Evolutionary conservation across 1,140 invertebrate species (phyloP).

Genomic region (Pseudomyrmex dendroicus): DNA sequence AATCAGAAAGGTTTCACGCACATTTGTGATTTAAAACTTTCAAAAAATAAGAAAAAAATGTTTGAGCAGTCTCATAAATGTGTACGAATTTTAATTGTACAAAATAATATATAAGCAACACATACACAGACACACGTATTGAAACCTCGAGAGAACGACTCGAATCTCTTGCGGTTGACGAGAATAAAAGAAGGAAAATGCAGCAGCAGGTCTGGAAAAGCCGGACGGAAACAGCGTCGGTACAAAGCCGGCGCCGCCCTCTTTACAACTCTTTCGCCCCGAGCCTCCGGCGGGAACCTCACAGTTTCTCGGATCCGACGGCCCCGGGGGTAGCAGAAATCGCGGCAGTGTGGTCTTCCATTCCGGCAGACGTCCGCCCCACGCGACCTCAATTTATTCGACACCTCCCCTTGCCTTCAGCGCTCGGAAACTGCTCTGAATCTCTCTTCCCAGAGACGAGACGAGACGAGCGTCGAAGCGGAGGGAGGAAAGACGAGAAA

Average conservation of each 20-base stretch:
- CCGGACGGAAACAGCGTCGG: constrained; percentile 55
- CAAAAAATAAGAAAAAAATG: background rate
- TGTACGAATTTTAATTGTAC: background rate
- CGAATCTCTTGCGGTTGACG: background rate
- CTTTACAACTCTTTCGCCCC: constrained; percentile 60
- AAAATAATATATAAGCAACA: background rate
- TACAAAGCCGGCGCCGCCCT: constrained; percentile 65
- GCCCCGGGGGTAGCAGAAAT: constrained; percentile 71
- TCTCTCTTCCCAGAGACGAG: constrained; percentile 60
- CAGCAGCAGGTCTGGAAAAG: constrained; percentile 63
- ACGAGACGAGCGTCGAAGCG: constrained; percentile 7
- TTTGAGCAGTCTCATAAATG: background rate
- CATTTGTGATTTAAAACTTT: background rate
- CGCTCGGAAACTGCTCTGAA: constrained; percentile 79
- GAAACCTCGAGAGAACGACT: background rate
- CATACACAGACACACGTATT: background rate
- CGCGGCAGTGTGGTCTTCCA: constrained; percentile 78
- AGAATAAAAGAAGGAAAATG: background rate
- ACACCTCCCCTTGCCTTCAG: constrained; percentile 83
- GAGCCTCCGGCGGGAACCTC: constrained; percentile 57
- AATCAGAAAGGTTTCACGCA: background rate
- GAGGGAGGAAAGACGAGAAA: constrained; percentile 19
- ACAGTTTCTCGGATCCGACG: constrained; percentile 68
- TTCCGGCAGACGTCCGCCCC: constrained; percentile 83
- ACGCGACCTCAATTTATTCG: constrained; percentile 85